Percentiles rank a stretch among this genome's conserved stretches.
Evolutionary conservation across 2,797 vertebrate species (phyloP).

Genomic region (Harpagifer antarcticus): DNA sequence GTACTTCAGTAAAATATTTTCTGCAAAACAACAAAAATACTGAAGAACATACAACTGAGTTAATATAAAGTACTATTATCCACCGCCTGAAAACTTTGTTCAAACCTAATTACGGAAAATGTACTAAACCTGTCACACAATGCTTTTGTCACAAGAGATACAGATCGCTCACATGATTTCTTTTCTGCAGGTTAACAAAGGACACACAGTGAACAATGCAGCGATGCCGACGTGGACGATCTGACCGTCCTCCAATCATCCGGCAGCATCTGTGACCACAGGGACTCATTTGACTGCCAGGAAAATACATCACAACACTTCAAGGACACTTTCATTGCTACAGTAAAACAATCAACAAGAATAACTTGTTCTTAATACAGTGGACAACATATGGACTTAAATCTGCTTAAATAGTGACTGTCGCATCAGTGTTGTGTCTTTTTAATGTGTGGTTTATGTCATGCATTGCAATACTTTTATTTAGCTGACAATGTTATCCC

Average conservation of each 20-base stretch:
- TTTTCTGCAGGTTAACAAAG: constrained; percentile 54
- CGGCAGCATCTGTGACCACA: constrained; percentile 11
- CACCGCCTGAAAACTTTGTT: background rate
- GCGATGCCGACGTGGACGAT: constrained; percentile 6
- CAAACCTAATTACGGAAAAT: background rate
- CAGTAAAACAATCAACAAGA: background rate
- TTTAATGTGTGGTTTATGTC: constrained; percentile 12
- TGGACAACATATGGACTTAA: constrained; percentile 1
- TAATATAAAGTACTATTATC: too few relatives aligned
- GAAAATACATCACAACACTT: constrained; percentile 13
- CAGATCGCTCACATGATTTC: constrained; percentile 26
- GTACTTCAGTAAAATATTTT: too few relatives aligned
- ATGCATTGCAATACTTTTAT: constrained; percentile 16
- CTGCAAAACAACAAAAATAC: too few relatives aligned
- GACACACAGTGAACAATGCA: constrained; percentile 14
- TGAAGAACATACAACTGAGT: too few relatives aligned
- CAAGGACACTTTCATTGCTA: constrained; percentile 1
- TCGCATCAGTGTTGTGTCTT: constrained; percentile 28
- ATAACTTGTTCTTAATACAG: background rate
- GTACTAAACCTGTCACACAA: too few relatives aligned
- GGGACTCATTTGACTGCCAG: constrained; percentile 6
- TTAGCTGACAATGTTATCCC: background rate
- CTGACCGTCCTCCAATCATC: constrained; percentile 27
- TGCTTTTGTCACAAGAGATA: too few relatives aligned
- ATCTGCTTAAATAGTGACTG: background rate